These are phyloP conservation scores for Stenchaetothrips biformis DNA, from an alignment of 2,888 invertebrate genomes.

Conservation along the genomic window DNA sequence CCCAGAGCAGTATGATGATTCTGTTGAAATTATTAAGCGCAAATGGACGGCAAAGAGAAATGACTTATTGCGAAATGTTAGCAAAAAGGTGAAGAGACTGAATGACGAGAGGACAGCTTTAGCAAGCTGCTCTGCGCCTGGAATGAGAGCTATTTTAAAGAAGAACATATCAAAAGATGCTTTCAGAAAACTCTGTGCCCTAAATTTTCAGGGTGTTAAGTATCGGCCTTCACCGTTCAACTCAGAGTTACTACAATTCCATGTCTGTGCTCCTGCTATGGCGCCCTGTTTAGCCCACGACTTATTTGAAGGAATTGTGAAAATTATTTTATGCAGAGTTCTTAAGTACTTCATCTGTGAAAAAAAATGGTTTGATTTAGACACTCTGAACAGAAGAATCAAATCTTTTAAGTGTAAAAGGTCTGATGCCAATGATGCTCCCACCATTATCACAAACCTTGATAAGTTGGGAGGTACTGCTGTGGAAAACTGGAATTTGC, in stretches of 20 bases:
- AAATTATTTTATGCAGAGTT: too few species aligned
- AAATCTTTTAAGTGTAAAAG: background rate
- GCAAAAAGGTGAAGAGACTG: too few species aligned
- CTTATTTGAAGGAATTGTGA: background rate
- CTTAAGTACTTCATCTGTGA: slow-evolving; percentile 2
- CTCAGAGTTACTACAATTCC: too few species aligned
- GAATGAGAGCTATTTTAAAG: too few species aligned
- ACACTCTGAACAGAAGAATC: background rate
- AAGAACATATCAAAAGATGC: background rate
- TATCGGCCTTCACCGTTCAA: background rate
- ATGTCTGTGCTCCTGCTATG: background rate
- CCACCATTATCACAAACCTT: background rate
- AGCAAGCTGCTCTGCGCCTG: too few species aligned
- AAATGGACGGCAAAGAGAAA: too few species aligned
- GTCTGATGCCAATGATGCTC: background rate
- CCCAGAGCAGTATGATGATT: background rate
- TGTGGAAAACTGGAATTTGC: background rate
- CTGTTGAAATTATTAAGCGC: background rate
- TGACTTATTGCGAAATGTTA: too few species aligned
- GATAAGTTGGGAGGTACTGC: background rate
- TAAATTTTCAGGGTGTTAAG: too few species aligned
- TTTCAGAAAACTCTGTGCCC: background rate
- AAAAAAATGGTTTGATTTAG: background rate
- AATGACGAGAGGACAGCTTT: too few species aligned
- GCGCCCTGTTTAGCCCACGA: background rate